Percentiles rank a stretch among this genome's conserved stretches.
Conservation (phyloP, 2,888 invertebrate species). For the Pristionchus fissidentatus region DNA sequence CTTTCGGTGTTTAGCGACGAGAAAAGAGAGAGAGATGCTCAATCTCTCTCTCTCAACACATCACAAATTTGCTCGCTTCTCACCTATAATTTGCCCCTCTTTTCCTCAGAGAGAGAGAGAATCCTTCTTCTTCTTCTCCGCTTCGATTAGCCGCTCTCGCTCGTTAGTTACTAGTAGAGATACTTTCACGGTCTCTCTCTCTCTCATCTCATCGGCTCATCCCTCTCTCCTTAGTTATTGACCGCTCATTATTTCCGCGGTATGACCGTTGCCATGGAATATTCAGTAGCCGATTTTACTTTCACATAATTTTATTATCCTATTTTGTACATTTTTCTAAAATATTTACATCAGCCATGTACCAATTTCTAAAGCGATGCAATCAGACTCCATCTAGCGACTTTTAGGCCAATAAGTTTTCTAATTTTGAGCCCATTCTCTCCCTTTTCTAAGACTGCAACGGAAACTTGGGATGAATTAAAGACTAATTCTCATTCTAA, state of each 20-base stretch:
- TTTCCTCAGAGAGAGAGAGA: neutral
- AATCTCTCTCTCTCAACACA: neutral
- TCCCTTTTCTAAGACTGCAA: neutral
- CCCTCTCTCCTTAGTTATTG: neutral
- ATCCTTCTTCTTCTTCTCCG: neutral
- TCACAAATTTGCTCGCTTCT: neutral
- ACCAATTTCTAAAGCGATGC: no score
- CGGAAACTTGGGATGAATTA: conserved; percentile 3
- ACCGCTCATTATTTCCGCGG: neutral
- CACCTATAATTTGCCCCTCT: neutral
- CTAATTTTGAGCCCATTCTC: no score
- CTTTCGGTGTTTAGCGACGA: no score
- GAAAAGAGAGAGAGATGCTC: no score
- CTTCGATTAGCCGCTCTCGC: neutral
- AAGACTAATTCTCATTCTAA: conserved; percentile 18
- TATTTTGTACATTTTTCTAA: no score
- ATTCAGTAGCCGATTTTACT: no score
- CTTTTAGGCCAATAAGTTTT: no score
- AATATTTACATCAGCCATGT: no score
- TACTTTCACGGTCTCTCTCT: neutral
- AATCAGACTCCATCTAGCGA: no score
- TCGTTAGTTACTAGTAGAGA: neutral
- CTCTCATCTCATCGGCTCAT: neutral
- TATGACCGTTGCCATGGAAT: no score
- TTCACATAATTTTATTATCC: no score